Base-by-base conservation (phyloP, 2,113 vertebrate species). In the Hippocampus comes region DNA sequence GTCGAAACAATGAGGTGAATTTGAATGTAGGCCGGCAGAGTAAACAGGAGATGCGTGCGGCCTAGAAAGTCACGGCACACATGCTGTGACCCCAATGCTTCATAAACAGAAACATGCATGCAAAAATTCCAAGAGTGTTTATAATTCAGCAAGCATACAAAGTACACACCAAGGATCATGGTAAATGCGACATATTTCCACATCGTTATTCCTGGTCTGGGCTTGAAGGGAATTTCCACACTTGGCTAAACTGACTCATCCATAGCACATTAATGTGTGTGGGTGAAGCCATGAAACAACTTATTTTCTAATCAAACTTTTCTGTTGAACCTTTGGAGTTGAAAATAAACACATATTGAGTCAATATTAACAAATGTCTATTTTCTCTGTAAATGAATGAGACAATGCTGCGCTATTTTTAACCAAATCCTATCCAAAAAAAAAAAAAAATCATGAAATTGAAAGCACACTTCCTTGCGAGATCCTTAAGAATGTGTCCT, bases 191-290 rank as follows among this genome's bases (percentile, higher is more conserved):
- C 73, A 55, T 63, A 38, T 34, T 74, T 41, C 70, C 55, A 17
- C 42, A 68, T 72, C 61, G 80, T 79, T 64, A 78, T 73, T 72
- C 69, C 70, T 56, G 0, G 20, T 9, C 49, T 49, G 56, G 48
- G 79, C 74, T 74, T 84, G 23, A 75, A 74, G 75, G 77, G 82
- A 76, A 81, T 41, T 38, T 84, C 71, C 78, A 76, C 77, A 70
- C 69, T 68, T 75, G 59, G 51, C 63, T 71, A 27, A 67, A 65
- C 51, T 67, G 38, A 77, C 73, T 70, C 71, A 72, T 73, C 84
- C 76, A 78, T 49, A 72, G 72, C 67, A 70, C 63, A 72, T 74
- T 63, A 59, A 74, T 76, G 55, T 55, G 25, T 67, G 23, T 71
- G 30, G 18, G 65, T 71, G 59, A 68, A 59, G 41, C 21, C 55